Evolutionary conservation across 2,888 invertebrate species (phyloP).

Genomic region (Lithosia quadra): DNA sequence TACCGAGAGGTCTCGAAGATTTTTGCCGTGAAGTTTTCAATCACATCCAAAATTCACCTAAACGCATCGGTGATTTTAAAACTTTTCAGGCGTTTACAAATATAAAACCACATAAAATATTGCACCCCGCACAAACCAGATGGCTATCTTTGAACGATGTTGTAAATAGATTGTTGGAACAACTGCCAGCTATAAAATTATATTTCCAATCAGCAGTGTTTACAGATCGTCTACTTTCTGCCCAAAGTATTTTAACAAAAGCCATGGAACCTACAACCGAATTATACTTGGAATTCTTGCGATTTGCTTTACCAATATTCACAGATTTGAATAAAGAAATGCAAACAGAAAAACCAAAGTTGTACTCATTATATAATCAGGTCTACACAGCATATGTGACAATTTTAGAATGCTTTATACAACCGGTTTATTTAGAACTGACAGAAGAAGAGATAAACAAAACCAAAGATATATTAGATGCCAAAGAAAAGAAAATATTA

Average conservation of each 20-base stretch:
- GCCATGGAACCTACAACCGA: not conserved
- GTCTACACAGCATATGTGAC: not conserved
- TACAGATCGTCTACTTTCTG: not conserved
- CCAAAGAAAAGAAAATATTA: no score
- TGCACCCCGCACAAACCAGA: conserved; percentile 48
- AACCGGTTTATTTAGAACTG: no score
- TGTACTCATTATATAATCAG: not conserved
- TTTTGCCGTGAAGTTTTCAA: no score
- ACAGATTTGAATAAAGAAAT: not conserved
- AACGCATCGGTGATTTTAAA: no score
- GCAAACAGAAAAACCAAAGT: not conserved
- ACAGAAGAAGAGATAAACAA: no score
- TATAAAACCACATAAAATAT: conserved; percentile 29
- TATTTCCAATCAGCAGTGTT: no score
- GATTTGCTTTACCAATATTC: no score
- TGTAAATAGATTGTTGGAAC: conserved; percentile 43
- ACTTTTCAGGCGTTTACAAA: conserved; percentile 16
- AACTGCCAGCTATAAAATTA: conserved; percentile 6
- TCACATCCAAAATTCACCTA: no score
- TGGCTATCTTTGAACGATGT: conserved; percentile 46
- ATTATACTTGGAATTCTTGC: not conserved
- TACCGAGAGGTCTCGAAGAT: no score
- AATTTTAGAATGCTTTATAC: not conserved
- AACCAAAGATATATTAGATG: no score
- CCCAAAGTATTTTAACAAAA: not conserved